phyloP scores from a whole-genome alignment of 2,797 vertebrate species.

The Schizothorax lantsangensis region DNA sequence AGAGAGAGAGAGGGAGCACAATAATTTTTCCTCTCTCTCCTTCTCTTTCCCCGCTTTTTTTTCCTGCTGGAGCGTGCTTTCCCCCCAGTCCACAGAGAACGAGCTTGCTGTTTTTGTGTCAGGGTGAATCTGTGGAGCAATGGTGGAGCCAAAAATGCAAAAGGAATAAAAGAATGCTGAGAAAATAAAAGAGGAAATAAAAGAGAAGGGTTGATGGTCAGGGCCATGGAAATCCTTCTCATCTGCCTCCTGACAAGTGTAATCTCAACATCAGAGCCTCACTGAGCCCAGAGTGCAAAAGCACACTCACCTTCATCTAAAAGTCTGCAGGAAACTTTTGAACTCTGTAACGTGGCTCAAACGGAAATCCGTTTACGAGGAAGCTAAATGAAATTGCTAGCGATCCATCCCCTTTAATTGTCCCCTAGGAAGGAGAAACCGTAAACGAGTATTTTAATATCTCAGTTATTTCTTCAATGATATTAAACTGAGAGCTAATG shows the following conservation, averaged over 20 bases:
- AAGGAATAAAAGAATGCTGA: conserved; percentile 70
- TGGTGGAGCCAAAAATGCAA: conserved; percentile 74
- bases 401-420: neutral
- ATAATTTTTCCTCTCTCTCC: conserved; percentile 63
- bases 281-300: conserved; percentile 56
- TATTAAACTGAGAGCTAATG: neutral
- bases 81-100: conserved; percentile 95
- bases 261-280: conserved; percentile 41
- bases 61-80: conserved; percentile 81
- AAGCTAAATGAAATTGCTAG: conserved; percentile 15
- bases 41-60: conserved; percentile 40
- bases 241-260: conserved; percentile 40
- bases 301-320: conserved; percentile 81
- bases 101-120: conserved; percentile 95
- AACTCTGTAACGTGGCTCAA: conserved; percentile 61
- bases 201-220: conserved; percentile 57
- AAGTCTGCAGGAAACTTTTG: conserved; percentile 78
- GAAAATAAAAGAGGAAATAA: conserved; percentile 49
- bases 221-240: conserved; percentile 29
- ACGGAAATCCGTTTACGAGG: neutral
- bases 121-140: conserved; percentile 79
- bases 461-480: neutral
- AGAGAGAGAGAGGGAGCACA: conserved; percentile 72
- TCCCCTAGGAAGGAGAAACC: conserved; percentile 1
- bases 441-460: neutral